phyloP scores from a whole-genome alignment of 2,113 vertebrate species.

The Phyllopteryx taeniolatus region DNA sequence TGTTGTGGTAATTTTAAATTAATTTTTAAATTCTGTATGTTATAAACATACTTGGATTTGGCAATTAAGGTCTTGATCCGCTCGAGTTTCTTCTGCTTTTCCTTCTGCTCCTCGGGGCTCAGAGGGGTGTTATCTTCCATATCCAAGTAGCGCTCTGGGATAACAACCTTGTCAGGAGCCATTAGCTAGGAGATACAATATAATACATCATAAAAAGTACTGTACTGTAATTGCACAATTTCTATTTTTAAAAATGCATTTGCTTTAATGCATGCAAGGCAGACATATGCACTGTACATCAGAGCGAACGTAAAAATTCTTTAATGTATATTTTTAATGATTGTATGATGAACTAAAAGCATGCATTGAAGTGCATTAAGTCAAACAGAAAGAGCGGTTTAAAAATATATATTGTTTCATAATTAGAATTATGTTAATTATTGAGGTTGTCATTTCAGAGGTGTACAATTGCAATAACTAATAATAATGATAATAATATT shows the following conservation, averaged over 20 bases:
- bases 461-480: no score
- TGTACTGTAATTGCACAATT: background rate
- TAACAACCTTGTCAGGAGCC: conserved; percentile 85
- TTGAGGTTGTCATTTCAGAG: no score
- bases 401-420: no score
- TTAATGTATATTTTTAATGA: no score
- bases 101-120: conserved; percentile 88
- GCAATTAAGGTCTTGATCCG: conserved; percentile 95
- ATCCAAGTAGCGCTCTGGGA: conserved; percentile 86
- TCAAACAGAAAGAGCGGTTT: no score
- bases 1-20: background rate
- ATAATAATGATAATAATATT: background rate
- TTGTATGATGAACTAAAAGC: no score
- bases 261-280: background rate
- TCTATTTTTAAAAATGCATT: background rate
- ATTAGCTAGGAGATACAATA: conserved; percentile 70
- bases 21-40: background rate
- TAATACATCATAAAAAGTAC: background rate
- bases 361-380: no score
- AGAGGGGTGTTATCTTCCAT: conserved; percentile 79
- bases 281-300: background rate
- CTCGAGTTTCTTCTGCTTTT: conserved; percentile 95
- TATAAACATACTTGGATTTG: conserved; percentile 85
- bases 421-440: no score
- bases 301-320: no score